Evolutionary conservation across 2,888 invertebrate genomes (phyloP).

Genomic region (Ophion slaviceki): DNA sequence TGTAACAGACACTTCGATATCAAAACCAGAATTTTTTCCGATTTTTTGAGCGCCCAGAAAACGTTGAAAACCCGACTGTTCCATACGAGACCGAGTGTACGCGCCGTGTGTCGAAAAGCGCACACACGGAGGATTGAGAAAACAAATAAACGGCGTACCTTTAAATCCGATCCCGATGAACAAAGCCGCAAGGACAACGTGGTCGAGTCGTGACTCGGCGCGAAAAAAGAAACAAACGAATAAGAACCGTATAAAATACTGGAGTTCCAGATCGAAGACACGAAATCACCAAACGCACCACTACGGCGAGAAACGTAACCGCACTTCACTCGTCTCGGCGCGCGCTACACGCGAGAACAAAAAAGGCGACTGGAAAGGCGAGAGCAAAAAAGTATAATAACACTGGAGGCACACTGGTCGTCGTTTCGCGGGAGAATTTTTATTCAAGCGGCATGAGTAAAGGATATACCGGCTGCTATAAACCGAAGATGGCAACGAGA

Average conservation of each 20-base stretch:
- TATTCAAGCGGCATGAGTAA: background rate
- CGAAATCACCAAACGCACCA: conserved; percentile 69
- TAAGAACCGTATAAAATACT: conserved; percentile 50
- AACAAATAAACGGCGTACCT: conserved; percentile 25
- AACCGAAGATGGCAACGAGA: background rate
- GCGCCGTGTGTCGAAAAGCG: too few relatives aligned
- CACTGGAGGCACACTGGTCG: background rate
- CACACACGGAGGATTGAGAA: too few relatives aligned
- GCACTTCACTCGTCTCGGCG: conserved; percentile 63
- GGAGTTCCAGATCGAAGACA: conserved; percentile 61
- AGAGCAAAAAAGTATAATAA: conserved; percentile 3
- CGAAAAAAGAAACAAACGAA: conserved; percentile 25
- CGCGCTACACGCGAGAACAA: background rate
- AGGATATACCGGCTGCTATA: background rate
- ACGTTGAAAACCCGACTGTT: too few relatives aligned
- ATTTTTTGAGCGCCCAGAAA: too few relatives aligned
- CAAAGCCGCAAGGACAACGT: conserved; percentile 30
- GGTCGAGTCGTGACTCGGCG: background rate
- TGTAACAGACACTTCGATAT: too few relatives aligned
- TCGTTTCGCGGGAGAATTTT: background rate
- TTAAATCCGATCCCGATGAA: conserved; percentile 39
- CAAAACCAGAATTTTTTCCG: too few relatives aligned
- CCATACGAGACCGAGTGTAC: too few relatives aligned
- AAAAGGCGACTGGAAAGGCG: conserved; percentile 13
- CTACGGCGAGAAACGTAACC: conserved; percentile 43